Percentiles rank a stretch among this genome's conserved stretches.
These are phyloP conservation scores for Diachasma alloeum DNA, from an alignment of 1,140 invertebrate genomes.

Conservation along the genomic window DNA sequence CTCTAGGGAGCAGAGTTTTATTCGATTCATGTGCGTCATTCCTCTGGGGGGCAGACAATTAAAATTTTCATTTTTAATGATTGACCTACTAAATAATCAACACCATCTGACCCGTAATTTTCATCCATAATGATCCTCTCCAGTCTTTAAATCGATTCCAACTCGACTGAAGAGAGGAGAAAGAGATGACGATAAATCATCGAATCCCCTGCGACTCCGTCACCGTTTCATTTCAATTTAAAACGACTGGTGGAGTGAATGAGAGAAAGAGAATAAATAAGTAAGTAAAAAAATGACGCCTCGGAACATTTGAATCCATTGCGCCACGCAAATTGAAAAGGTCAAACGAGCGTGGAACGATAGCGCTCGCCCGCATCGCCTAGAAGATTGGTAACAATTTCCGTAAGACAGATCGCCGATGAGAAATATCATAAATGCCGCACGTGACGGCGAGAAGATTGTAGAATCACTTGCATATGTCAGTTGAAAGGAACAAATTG, in stretches of 20 bases:
- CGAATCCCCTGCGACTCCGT: constrained; percentile 4
- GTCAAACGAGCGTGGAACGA: constrained; percentile 33
- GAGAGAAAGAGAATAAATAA: constrained; percentile 1
- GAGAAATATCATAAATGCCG: constrained; percentile 31
- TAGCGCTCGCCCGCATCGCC: constrained; percentile 27
- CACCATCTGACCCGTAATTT: constrained; percentile 19
- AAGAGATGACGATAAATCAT: constrained; percentile 4
- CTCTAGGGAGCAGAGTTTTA: no score
- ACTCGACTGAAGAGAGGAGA: neutral
- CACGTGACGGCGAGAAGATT: constrained; percentile 15
- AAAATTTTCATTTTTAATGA: neutral
- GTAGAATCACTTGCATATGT: constrained; percentile 5
- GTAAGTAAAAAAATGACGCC: constrained; percentile 18
- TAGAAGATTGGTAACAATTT: constrained; percentile 30
- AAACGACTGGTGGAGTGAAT: neutral
- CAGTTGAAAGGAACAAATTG: neutral
- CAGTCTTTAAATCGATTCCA: neutral
- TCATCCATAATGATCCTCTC: neutral
- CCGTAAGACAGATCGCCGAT: constrained; percentile 31
- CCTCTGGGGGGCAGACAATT: no score
- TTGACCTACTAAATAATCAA: neutral
- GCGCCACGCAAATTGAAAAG: constrained; percentile 33
- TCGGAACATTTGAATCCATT: constrained; percentile 31
- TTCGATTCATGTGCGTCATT: no score
- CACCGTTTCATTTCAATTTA: constrained; percentile 8